Percentiles rank a stretch among this genome's conserved stretches.
phyloP scores from a whole-genome alignment of 2,113 vertebrate species.

The Butorides virescens region DNA sequence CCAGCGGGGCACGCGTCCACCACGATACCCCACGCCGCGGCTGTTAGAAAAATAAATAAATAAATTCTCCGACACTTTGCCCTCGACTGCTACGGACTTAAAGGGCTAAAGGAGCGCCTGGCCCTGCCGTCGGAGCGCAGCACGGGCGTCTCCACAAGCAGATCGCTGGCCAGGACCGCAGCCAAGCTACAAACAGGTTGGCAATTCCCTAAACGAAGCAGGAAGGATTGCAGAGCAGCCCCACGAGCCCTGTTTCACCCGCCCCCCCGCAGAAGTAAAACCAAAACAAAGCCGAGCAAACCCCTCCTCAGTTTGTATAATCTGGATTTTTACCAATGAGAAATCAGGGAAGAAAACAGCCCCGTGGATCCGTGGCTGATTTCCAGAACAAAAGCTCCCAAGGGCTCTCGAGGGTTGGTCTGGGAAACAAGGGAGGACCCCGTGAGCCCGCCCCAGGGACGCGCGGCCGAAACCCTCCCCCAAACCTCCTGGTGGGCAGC shows the following conservation, averaged over 20 bases:
- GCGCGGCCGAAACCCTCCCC: not conserved
- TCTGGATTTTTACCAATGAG: not conserved
- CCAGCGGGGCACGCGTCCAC: not conserved
- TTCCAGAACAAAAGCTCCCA: not conserved
- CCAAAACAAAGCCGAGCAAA: not conserved
- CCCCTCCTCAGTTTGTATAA: not conserved
- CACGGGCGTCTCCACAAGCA: not conserved
- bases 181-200: not conserved
- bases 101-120: not conserved
- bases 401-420: not conserved
- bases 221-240: not conserved
- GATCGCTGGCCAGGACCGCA: not conserved
- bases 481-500: accelerated
- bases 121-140: not conserved
- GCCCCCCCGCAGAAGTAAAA: not conserved
- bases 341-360: not conserved
- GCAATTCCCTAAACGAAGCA: not conserved
- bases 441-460: not conserved
- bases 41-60: not conserved
- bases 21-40: not conserved
- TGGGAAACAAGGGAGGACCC: not conserved
- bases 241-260: not conserved
- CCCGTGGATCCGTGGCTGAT: not conserved
- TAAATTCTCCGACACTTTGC: not conserved
- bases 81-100: not conserved